Percentiles rank a stretch among this genome's conserved stretches.
phyloP scores from a whole-genome alignment of 2,113 vertebrate species.

The Notothenia coriiceps region DNA sequence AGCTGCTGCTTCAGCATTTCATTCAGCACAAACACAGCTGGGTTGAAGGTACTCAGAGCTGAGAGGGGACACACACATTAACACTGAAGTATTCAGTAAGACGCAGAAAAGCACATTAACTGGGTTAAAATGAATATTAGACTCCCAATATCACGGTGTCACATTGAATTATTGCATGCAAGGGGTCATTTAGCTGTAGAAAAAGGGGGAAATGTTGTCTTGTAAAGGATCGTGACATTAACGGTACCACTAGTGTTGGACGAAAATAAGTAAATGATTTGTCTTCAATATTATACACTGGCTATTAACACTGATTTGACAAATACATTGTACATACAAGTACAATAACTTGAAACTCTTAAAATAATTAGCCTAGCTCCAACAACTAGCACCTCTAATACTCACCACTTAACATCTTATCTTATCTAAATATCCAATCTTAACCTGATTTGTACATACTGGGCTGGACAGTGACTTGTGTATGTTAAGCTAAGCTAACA shows the following conservation, averaged over 20 bases:
- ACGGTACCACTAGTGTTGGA: not conserved
- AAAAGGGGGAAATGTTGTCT: not conserved
- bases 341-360: not conserved
- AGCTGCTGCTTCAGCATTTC: conserved; percentile 90
- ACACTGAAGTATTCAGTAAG: not conserved
- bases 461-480: too few species aligned
- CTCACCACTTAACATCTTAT: too few species aligned
- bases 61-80: not conserved
- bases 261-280: not conserved
- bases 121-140: not conserved
- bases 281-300: not conserved
- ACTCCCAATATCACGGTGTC: too few species aligned
- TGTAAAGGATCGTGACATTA: not conserved
- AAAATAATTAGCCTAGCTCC: too few species aligned
- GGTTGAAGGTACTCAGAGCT: conserved; percentile 86
- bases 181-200: too few species aligned
- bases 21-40: conserved; percentile 79
- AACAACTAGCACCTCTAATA: too few species aligned
- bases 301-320: not conserved
- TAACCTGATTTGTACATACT: too few species aligned
- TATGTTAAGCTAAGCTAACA: too few species aligned
- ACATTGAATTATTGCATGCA: too few species aligned
- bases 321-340: not conserved
- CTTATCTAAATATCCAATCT: too few species aligned
- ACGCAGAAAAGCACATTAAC: not conserved